These are phyloP conservation scores for Agrochola circellaris DNA, from an alignment of 2,888 invertebrate genomes.

Conservation along the genomic window DNA sequence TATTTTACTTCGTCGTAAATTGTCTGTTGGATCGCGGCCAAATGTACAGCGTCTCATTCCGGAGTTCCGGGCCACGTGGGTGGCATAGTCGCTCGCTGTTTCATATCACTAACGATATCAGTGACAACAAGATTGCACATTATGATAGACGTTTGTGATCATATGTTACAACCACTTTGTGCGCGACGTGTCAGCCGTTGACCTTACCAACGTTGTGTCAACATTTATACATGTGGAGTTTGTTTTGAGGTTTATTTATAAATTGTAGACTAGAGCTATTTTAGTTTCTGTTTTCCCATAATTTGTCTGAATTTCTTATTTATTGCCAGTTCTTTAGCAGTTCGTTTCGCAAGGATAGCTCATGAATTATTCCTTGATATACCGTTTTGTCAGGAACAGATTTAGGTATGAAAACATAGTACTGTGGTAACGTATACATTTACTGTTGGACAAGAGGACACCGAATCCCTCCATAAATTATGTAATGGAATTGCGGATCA, in stretches of 20 bases:
- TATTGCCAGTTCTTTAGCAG: slow-evolving; percentile 19
- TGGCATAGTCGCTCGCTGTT: slow-evolving; percentile 70
- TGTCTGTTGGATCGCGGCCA: slow-evolving; percentile 84
- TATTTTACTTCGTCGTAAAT: slow-evolving; percentile 84
- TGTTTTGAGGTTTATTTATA: slow-evolving; percentile 24
- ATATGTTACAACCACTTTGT: slow-evolving; percentile 51
- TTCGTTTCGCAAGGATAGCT: slow-evolving; percentile 38
- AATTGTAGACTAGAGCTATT: slow-evolving; percentile 15
- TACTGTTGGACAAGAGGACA: slow-evolving; percentile 44
- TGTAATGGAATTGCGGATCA: slow-evolving; percentile 75
- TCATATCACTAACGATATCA: slow-evolving; percentile 72
- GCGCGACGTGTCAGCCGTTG: slow-evolving; percentile 45
- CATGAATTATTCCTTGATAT: slow-evolving; percentile 48
- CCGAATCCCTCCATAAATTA: slow-evolving; percentile 77
- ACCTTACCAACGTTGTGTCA: slow-evolving; percentile 45
- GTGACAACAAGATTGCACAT: slow-evolving; percentile 75
- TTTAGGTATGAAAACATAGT: slow-evolving; percentile 62
- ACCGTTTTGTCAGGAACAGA: slow-evolving; percentile 63
- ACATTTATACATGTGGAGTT: slow-evolving; percentile 36
- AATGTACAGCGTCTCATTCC: slow-evolving; percentile 71
- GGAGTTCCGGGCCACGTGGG: slow-evolving; percentile 79
- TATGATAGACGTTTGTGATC: slow-evolving; percentile 65
- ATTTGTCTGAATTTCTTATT: slow-evolving; percentile 38
- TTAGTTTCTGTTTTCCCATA: slow-evolving; percentile 21
- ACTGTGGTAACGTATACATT: slow-evolving; percentile 54